Evolutionary conservation across 2,113 vertebrate species (phyloP).

Genomic region (Azemiops feae): DNA sequence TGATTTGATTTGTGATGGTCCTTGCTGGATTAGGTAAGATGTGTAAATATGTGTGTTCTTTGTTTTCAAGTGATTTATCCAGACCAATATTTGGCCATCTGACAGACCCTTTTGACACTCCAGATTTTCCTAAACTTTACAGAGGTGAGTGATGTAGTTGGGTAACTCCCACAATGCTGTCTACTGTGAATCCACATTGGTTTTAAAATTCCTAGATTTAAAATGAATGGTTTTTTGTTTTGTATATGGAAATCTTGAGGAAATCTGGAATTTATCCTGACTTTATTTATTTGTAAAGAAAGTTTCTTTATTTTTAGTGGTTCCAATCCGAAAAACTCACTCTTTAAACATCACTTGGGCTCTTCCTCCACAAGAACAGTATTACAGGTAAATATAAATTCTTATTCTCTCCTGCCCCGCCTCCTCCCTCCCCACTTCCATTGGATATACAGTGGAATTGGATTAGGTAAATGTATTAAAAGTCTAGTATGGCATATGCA

Average conservation of each 20-base stretch:
- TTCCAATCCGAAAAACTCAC: conserved; percentile 93
- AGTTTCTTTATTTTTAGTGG: conserved; percentile 77
- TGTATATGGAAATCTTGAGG: background rate
- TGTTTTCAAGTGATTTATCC: conserved; percentile 76
- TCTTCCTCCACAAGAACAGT: conserved; percentile 86
- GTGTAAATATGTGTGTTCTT: conserved; percentile 52
- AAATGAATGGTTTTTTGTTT: background rate
- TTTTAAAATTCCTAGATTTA: background rate
- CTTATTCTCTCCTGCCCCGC: background rate
- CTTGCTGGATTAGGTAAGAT: background rate
- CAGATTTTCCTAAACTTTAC: conserved; percentile 91
- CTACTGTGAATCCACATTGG: background rate
- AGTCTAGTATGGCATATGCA: background rate
- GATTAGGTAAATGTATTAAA: background rate
- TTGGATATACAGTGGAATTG: background rate
- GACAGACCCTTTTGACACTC: conserved; percentile 89
- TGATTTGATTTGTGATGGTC: background rate
- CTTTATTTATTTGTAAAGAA: background rate
- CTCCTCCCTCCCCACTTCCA: background rate
- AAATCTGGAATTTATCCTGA: background rate
- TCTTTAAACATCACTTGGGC: conserved; percentile 94
- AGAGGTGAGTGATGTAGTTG: conserved; percentile 75
- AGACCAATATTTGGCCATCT: conserved; percentile 83
- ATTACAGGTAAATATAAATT: conserved; percentile 83
- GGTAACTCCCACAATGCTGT: background rate